Evolutionary conservation across 2,113 vertebrate species (phyloP), one percentile per base, ranked within the genome.

Genomic region (Andinoacara biseriatus): DNA sequence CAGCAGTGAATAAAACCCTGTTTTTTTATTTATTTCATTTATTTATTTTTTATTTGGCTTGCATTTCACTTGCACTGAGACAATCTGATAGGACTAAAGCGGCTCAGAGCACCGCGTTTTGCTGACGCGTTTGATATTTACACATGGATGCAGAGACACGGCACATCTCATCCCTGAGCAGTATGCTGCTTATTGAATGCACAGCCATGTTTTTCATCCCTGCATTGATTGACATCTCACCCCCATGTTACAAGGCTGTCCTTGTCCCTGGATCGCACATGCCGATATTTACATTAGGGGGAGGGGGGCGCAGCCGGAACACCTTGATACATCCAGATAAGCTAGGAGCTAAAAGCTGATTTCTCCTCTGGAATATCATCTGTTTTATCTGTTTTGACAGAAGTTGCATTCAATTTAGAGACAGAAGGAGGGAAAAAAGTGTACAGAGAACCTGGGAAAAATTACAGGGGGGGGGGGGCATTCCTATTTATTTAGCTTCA

Each of bases 111-210:
- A 5, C 9, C 18, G 24, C 29, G 65, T 69, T 69, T 69, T 69
- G 65, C 65, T 69, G 65, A 69, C 17, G 43, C 65, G 11, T 69
- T 69, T 69, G 65, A 69, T 69, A 69, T 69, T 69, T 69, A 69
- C 43, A 52, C 65, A 0, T 6, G 0, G 65, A 69, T 69, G 65
- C 3, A 10, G 65, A 7, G 65, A 52, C 43, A 13, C 17, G 17
- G 17, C 24, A 31, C 65, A 52, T 49, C 65, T 69, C 65, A 20
- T 69, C 43, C 29, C 24, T 69, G 63, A 29, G 65, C 65, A 13
- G 17, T 69, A 52, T 29, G 24, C 65, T 69, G 65, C 65, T 69
- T 69, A 69, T 69, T 69, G 65, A 69, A 52, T 69, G 65, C 65
- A 20, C 65, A 29, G 43, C 65, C 65, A 52, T 69, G 65, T 69